Conservation (phyloP, 2,113 vertebrate species). For the Isichthys henryi region DNA sequence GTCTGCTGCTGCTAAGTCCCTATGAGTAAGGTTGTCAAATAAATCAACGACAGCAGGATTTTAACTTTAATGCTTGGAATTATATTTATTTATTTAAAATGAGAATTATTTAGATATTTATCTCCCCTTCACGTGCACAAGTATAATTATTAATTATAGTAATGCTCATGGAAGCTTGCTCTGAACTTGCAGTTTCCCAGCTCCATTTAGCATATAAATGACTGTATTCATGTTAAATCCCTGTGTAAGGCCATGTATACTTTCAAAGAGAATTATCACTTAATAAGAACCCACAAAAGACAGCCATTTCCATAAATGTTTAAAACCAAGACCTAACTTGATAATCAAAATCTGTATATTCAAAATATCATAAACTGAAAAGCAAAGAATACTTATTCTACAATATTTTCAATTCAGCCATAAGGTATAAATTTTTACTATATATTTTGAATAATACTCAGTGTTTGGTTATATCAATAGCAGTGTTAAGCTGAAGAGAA, state of each 20-base stretch:
- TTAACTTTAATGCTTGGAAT: neutral
- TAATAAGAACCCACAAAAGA: neutral
- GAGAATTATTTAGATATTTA: conserved; percentile 23
- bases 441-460: neutral
- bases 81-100: conserved; percentile 8
- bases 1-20: too few relatives aligned
- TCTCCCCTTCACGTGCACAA: conserved; percentile 27
- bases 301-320: neutral
- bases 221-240: neutral
- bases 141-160: conserved; percentile 21
- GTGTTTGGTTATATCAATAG: neutral
- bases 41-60: conserved; percentile 20
- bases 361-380: neutral
- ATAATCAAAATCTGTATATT: neutral
- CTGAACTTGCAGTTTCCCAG: conserved; percentile 11
- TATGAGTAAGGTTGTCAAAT: neutral
- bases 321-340: neutral
- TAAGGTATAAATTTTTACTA: neutral
- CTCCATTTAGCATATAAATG: neutral
- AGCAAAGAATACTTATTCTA: neutral
- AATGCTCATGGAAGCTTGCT: conserved; percentile 19
- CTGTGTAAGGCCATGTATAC: neutral
- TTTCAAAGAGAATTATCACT: neutral
- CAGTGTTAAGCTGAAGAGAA: neutral
- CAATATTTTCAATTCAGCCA: neutral